These are phyloP conservation scores for Macrochelys suwanniensis DNA, from an alignment of 2,797 vertebrate species.

Conservation along the genomic window DNA sequence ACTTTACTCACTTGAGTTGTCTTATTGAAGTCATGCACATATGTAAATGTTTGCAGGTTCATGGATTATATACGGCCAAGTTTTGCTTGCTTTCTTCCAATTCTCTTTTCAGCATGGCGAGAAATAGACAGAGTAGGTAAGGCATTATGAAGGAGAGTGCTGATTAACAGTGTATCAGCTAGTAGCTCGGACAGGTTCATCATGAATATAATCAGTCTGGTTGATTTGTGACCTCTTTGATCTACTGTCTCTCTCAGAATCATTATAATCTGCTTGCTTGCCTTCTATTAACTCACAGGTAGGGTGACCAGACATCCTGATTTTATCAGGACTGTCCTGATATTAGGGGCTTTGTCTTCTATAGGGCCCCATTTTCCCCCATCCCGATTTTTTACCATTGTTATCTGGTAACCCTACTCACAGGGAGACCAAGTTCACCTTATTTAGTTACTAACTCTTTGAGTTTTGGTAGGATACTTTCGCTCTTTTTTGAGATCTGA, in stretches of 20 bases:
- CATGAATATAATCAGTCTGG: background rate
- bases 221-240: background rate
- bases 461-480: background rate
- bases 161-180: background rate
- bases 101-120: background rate
- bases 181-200: background rate
- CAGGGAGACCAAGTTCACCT: constrained; percentile 28
- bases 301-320: background rate
- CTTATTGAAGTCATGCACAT: background rate
- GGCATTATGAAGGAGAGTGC: background rate
- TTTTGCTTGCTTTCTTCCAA: background rate
- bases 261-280: background rate
- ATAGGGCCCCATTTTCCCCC: background rate
- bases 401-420: background rate
- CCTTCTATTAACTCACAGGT: background rate
- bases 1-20: background rate
- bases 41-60: fast-evolving
- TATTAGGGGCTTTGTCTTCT: background rate
- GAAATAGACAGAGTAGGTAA: background rate
- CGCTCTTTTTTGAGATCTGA: background rate
- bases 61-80: background rate
- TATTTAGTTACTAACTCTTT: background rate
- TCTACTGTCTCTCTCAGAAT: background rate
- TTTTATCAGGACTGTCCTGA: background rate
- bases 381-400: background rate